Percentiles rank a stretch among this genome's conserved stretches.
Conservation (phyloP, 2,113 vertebrate species). For the Vulpes lagopus region DNA sequence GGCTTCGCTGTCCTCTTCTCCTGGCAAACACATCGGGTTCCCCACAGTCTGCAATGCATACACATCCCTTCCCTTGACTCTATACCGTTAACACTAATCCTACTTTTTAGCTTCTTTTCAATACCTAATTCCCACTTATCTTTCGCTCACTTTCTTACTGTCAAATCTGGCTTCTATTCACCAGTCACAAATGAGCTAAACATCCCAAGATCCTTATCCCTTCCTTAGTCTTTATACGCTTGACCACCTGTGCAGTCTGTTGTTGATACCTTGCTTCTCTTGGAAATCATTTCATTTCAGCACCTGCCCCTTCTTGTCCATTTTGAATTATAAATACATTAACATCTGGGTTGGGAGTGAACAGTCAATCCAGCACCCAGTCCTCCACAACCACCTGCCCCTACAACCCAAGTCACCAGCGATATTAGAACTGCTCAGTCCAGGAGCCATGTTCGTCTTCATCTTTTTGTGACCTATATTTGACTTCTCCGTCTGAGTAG, state of each 20-base stretch:
- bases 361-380: neutral
- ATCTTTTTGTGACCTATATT: neutral
- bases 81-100: neutral
- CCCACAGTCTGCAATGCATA: neutral
- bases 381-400: neutral
- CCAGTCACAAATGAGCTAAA: neutral
- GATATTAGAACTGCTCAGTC: too few species aligned
- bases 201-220: neutral
- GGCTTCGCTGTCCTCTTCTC: neutral
- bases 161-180: neutral
- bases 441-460: neutral
- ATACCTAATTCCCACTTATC: neutral
- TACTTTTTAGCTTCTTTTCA: neutral
- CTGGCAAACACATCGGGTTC: neutral
- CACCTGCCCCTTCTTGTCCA: neutral
- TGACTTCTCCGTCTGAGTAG: neutral
- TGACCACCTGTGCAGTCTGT: neutral
- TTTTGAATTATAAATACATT: neutral
- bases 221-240: neutral
- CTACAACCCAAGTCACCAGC: neutral
- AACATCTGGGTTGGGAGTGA: neutral
- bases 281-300: neutral
- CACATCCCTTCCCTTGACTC: neutral
- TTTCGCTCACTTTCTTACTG: slow-evolving; percentile 8
- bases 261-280: neutral